These are phyloP conservation scores for Linurgus olivaceus DNA, from an alignment of 2,797 vertebrate genomes.

Conservation along the genomic window DNA sequence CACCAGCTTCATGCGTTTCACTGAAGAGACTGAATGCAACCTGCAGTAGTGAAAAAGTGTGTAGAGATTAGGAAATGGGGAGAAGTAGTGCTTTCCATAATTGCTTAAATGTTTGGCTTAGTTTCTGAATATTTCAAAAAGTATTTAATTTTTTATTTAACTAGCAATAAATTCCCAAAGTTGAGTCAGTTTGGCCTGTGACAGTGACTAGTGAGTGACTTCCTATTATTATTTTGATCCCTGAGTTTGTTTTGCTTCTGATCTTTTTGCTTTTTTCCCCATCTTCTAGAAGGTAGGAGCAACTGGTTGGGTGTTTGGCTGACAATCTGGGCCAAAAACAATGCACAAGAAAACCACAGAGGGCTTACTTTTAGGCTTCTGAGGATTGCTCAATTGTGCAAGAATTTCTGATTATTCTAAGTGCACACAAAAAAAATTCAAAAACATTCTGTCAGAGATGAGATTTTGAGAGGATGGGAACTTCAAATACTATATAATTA, in stretches of 20 bases:
- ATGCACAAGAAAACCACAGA: not conserved
- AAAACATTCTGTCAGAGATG: not conserved
- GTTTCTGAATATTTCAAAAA: not conserved
- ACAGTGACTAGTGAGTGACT: not conserved
- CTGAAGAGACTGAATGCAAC: not conserved
- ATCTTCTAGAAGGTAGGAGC: not conserved
- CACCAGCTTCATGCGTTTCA: accelerated
- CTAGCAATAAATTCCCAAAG: not conserved
- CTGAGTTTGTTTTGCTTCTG: not conserved
- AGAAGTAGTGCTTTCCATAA: not conserved
- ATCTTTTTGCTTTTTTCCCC: not conserved
- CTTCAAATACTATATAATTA: not conserved
- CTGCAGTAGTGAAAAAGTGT: not conserved
- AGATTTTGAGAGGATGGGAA: not conserved
- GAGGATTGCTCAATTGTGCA: not conserved
- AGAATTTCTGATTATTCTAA: not conserved
- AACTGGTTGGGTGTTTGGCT: not conserved
- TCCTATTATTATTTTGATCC: not conserved
- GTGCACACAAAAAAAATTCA: not conserved
- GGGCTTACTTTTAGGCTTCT: not conserved
- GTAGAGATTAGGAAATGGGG: not conserved
- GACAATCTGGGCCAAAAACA: not conserved
- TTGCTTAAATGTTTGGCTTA: not conserved
- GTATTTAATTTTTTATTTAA: not conserved
- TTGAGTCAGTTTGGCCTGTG: not conserved